Evolutionary conservation across 1,140 invertebrate species (phyloP), one percentile per base, ranked within the genome.

Genomic region (Caerostris extrusa): DNA sequence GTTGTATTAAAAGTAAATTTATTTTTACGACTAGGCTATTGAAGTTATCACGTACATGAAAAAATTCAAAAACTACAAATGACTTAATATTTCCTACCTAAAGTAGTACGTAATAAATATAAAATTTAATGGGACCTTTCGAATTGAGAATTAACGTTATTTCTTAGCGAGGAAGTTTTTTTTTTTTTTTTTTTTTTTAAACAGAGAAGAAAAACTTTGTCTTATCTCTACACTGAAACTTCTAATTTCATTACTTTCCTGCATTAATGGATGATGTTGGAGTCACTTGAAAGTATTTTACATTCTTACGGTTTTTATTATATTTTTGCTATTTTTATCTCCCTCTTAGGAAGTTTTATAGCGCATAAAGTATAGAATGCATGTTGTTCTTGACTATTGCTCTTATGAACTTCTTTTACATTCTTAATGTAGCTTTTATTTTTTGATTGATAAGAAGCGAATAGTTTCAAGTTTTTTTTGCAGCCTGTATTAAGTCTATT

Each of bases 231-330:
- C 19, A 71, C 69, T 71, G 69, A 71, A 71, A 71, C 69, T 71
- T 71, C 69, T 71, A 71, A 71, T 71, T 71, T 71, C 69, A 71
- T 71, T 71, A 71, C 69, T 71, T 71, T 71, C 69, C 69, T 71
- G 69, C 69, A 71, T 71, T 71, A 71, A 71, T 71, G 69, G 69
- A 71, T 71, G 69, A 71, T 71, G 69, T 50, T 71, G 69, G 69
- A 71, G 69, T 71, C 69, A 19, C 50, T 7, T n/a, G n/a, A 71
- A 71, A 71, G 69, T 71, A 71, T 71, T 71, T 71, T 71, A 50
- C 69, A 71, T 71, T 71, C 19, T 71, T 71, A 71, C 19, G 19
- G 69, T 71, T 71, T 71, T 71, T 71, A 71, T 71, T 71, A 71
- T 19, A 19, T 71, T 71, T 71, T 71, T 71, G 67, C 67, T 71